Conservation (phyloP, 2,797 vertebrate species). For the Sebastiscus albofasciatus region DNA sequence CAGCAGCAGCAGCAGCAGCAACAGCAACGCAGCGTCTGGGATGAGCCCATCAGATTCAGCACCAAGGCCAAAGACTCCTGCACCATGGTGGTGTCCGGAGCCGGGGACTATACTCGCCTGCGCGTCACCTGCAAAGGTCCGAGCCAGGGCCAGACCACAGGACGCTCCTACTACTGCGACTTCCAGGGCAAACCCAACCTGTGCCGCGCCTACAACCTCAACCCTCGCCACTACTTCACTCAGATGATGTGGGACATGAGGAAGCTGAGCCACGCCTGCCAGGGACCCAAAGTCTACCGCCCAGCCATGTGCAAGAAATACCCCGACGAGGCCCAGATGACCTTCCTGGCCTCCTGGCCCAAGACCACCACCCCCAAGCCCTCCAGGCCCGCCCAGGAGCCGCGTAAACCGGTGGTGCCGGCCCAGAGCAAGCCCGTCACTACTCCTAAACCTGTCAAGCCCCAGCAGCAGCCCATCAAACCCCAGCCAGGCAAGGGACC, state of each 20-base stretch:
- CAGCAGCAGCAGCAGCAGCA: constrained; percentile 51
- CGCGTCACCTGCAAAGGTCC: constrained; percentile 85
- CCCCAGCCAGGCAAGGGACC: constrained; percentile 58
- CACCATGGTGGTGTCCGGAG: constrained; percentile 77
- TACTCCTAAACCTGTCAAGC: constrained; percentile 64
- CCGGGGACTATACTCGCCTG: constrained; percentile 80
- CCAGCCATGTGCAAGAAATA: constrained; percentile 85
- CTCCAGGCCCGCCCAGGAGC: constrained; percentile 58
- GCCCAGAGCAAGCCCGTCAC: constrained; percentile 55
- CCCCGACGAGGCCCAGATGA: constrained; percentile 84
- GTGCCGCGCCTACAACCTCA: constrained; percentile 85
- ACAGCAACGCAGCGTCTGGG: constrained; percentile 66
- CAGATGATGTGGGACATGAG: constrained; percentile 86
- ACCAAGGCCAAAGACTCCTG: constrained; percentile 87
- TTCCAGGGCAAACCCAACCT: constrained; percentile 82
- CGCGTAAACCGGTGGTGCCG: constrained; percentile 66
- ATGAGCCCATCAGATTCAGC: constrained; percentile 86
- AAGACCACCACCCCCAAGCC: constrained; percentile 66
- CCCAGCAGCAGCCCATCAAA: constrained; percentile 63
- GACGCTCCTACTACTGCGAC: constrained; percentile 84
- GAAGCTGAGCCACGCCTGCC: constrained; percentile 84
- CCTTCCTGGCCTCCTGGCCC: constrained; percentile 77
- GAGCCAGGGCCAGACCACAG: constrained; percentile 74
- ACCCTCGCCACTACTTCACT: constrained; percentile 88
- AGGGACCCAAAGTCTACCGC: constrained; percentile 80